phyloP scores from a whole-genome alignment of 2,113 vertebrate species.

The Cairina moschata region DNA sequence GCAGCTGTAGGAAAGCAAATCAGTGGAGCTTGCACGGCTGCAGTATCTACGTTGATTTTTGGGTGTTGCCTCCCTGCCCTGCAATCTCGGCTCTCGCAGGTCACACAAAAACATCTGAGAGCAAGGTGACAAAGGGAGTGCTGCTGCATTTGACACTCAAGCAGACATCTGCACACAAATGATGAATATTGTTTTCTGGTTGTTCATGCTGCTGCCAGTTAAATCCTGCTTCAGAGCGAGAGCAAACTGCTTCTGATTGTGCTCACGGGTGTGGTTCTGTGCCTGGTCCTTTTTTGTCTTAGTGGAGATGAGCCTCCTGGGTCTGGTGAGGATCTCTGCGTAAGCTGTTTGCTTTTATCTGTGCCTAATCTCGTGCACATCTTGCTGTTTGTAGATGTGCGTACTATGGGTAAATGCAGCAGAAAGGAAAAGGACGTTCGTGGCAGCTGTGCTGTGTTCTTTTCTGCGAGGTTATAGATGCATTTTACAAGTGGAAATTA shows the following conservation, averaged over 20 bases:
- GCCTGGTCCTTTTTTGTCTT: not conserved
- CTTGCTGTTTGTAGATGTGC: not conserved
- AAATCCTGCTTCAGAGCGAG: not conserved
- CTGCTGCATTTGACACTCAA: not conserved
- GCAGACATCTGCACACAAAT: not conserved
- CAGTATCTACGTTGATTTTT: not conserved
- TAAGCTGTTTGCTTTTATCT: not conserved
- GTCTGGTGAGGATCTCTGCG: not conserved
- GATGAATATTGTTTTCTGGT: not conserved
- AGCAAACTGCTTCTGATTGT: not conserved
- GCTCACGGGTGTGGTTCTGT: not conserved
- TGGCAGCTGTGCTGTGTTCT: not conserved
- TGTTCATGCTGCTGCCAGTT: not conserved
- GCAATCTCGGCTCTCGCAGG: not conserved
- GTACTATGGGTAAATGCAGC: not conserved
- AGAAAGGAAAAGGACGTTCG: not conserved
- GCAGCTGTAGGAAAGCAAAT: not conserved
- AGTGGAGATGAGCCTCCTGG: not conserved
- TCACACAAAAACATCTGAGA: not conserved
- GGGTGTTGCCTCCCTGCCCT: not conserved
- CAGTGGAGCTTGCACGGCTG: not conserved
- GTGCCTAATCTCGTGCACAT: not conserved
- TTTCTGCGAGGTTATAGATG: not conserved
- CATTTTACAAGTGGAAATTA: not conserved
- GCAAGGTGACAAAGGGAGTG: not conserved